Evolutionary conservation across 2,113 vertebrate genomes (phyloP), one percentile per base, ranked within the genome.

Genomic region (Felis chaus): DNA sequence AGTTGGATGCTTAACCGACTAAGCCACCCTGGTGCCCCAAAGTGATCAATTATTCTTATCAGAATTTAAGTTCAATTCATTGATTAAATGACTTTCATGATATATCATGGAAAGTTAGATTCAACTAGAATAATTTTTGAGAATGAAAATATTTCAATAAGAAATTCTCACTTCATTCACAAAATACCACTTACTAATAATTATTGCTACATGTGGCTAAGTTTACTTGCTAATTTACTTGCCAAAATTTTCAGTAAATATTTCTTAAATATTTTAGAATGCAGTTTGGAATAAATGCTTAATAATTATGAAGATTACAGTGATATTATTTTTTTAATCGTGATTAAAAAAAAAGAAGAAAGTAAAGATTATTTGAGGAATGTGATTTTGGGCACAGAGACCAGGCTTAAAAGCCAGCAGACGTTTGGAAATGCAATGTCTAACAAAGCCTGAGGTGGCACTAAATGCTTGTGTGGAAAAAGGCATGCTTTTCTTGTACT

Each of bases 31-130:
- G 57, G 21, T 61, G 21, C 57, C 21, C 57, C 57, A 61, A 82
- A 41, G 84, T 87, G 97, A 98, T 68, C 19, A 98, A 97, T 95
- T 96, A 96, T 95, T 89, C 68, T 92, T 63, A 92, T 50, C 27
- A 68, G 29, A 97, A 96, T 94, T 98, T 96, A 96, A 50, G 12
- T 53, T 31, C 33, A 79, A 36, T 55, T 78, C 16, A 55, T 48
- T 89, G 45, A 69, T 68, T 3, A 66, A 73, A 78, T 79, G 12
- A 12, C 3, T 61, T 55, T 78, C 10, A 81, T 87, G 29, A 66
- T 41, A 45, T 48, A 65, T 87, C 5, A 57, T 48, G 87, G 10
- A 83, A 88, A 93, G 4, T 45, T 66, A 16, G 14, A 91, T 79
- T 95, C 12, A 82, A n/a, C 11, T 50, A 69, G 14, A 5, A 41